Percentiles rank a stretch among this genome's conserved stretches.
Evolutionary conservation across 2,888 invertebrate species (phyloP).

Genomic region (Sarcophaga subvicina): DNA sequence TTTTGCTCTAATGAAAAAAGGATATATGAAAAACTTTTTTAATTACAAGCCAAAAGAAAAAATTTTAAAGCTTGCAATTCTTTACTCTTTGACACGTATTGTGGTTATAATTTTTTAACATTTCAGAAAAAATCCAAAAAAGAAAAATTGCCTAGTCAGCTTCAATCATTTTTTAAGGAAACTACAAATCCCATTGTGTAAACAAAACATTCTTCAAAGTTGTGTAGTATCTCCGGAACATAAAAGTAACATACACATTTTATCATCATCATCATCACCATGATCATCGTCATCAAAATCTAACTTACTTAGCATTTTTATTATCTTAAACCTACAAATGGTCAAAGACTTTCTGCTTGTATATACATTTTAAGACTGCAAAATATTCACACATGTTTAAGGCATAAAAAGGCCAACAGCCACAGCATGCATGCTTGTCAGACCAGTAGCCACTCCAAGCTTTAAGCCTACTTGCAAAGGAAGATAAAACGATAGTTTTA

Average conservation of each 20-base stretch:
- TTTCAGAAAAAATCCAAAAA: background rate
- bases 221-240: background rate
- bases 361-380: slow-evolving; percentile 21
- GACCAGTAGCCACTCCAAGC: background rate
- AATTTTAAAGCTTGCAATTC: too few species aligned
- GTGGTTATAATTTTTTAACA: too few species aligned
- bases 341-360: slow-evolving; percentile 26
- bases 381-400: slow-evolving; percentile 45
- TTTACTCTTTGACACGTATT: too few species aligned
- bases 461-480: background rate
- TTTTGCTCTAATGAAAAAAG: too few species aligned
- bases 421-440: background rate
- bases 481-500: slow-evolving; percentile 36
- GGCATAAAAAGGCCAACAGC: background rate
- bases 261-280: slow-evolving; percentile 19
- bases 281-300: slow-evolving; percentile 53
- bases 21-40: too few species aligned
- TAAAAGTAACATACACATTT: background rate
- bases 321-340: slow-evolving; percentile 45
- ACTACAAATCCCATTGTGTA: background rate
- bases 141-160: background rate
- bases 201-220: background rate
- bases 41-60: too few species aligned
- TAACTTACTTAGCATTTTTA: slow-evolving; percentile 66
- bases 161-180: background rate